phyloP scores from a whole-genome alignment of 2,113 vertebrate genomes.

The Cyanoliseus patagonus region DNA sequence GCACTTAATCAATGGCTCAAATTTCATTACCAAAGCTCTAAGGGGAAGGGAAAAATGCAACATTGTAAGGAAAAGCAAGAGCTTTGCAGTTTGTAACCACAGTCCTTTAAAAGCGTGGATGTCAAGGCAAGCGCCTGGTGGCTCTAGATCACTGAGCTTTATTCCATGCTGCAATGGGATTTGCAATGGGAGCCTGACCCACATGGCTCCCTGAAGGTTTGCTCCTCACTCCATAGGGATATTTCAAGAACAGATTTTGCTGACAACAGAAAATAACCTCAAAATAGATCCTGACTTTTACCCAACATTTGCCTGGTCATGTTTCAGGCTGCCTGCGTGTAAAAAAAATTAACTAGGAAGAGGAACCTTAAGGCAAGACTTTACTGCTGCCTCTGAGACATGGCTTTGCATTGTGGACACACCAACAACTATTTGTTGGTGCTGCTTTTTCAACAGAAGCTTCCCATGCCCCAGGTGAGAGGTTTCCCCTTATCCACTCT shows the following conservation, averaged over 20 bases:
- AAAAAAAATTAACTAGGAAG: fast-evolving
- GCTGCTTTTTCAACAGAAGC: neutral
- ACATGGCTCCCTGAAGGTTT: neutral
- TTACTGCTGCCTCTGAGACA: neutral
- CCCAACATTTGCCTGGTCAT: neutral
- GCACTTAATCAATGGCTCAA: neutral
- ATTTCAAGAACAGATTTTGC: neutral
- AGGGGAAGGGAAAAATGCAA: neutral
- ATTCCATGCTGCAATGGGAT: neutral
- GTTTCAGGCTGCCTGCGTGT: neutral
- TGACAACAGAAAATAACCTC: neutral
- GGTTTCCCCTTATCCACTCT: neutral
- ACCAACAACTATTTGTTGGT: neutral
- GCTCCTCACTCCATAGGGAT: fast-evolving
- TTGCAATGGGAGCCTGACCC: neutral
- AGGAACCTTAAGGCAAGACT: neutral
- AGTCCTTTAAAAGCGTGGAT: neutral
- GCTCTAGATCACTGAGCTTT: neutral
- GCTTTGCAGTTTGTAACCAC: neutral
- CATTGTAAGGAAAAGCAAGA: neutral
- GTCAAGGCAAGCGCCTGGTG: neutral
- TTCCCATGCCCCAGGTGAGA: fast-evolving
- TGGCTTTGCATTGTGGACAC: fast-evolving
- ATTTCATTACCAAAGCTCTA: neutral
- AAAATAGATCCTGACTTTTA: neutral